A percentile compares a stretch with the other conserved stretches of the same genome.
These are phyloP conservation scores for Microctenopoma steveboyesi DNA, from an alignment of 2,797 vertebrate species.

Conservation along the genomic window DNA sequence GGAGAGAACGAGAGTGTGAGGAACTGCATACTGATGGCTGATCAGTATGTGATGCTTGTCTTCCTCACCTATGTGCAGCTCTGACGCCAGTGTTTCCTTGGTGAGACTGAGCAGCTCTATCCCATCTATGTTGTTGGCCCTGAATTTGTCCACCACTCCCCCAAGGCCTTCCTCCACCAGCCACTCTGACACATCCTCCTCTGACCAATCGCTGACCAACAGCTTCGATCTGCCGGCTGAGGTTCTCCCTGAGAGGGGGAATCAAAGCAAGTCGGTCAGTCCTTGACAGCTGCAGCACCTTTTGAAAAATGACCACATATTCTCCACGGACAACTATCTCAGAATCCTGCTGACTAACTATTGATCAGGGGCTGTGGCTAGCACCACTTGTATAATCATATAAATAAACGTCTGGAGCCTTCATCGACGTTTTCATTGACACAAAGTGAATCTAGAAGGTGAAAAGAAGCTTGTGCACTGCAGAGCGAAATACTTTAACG, in stretches of 20 bases:
- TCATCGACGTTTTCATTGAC: constrained; percentile 35
- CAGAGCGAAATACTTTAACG: constrained; percentile 12
- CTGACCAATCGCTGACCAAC: constrained; percentile 90
- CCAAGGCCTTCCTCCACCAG: constrained; percentile 86
- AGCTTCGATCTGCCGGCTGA: constrained; percentile 63
- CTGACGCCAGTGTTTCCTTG: constrained; percentile 89
- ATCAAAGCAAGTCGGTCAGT: constrained; percentile 54
- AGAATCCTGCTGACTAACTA: constrained; percentile 45
- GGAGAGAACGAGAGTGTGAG: constrained; percentile 9
- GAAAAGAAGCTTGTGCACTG: constrained; percentile 10
- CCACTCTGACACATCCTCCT: constrained; percentile 91
- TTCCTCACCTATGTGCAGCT: constrained; percentile 93
- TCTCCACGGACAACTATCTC: constrained; percentile 16
- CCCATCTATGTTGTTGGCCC: constrained; percentile 93
- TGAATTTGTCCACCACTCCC: constrained; percentile 86
- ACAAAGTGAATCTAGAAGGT: constrained; percentile 20
- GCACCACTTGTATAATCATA: constrained; percentile 5
- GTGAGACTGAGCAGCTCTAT: constrained; percentile 90
- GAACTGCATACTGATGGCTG: constrained; percentile 5
- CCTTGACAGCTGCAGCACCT: constrained; percentile 22
- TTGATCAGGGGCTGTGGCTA: constrained; percentile 44
- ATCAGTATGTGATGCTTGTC: constrained; percentile 39
- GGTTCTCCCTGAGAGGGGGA: constrained; percentile 72
- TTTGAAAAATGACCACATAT: constrained; percentile 46
- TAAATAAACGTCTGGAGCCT: constrained; percentile 41